These are phyloP conservation scores for Drosophila chauvacae DNA, from an alignment of 1,140 invertebrate species.

Conservation along the genomic window DNA sequence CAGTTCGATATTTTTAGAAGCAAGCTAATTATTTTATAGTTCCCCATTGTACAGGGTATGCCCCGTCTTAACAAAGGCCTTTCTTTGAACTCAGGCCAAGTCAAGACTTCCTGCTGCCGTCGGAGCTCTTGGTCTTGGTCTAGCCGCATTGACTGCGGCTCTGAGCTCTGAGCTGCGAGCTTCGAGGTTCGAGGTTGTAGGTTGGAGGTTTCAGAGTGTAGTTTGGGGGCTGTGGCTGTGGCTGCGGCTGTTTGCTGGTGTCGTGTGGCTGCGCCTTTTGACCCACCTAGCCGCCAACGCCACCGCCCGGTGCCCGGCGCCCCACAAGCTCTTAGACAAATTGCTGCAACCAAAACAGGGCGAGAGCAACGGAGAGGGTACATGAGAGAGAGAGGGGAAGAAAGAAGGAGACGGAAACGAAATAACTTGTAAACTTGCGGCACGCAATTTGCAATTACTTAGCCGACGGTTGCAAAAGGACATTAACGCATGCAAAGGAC, in stretches of 20 bases:
- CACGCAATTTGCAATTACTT: constrained; percentile 80
- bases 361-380: constrained; percentile 2
- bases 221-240: constrained; percentile 46
- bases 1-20: neutral
- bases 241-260: constrained; percentile 52
- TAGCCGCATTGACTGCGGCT: constrained; percentile 45
- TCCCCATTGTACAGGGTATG: constrained; percentile 1
- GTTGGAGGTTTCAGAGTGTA: constrained; percentile 4
- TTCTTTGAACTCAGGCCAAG: neutral
- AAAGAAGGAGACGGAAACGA: constrained; percentile 13
- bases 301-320: constrained; percentile 13
- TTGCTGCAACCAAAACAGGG: constrained; percentile 58
- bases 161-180: constrained; percentile 8
- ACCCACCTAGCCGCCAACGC: constrained; percentile 58
- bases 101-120: constrained; percentile 31
- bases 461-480: constrained; percentile 43
- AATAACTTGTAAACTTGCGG: constrained; percentile 63
- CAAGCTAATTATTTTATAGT: too few species aligned
- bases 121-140: constrained; percentile 47
- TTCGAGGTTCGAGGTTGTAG: constrained; percentile 5
- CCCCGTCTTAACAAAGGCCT: too few species aligned
- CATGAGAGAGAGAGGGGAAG: neutral
- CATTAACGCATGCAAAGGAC: constrained; percentile 49
- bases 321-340: constrained; percentile 75
- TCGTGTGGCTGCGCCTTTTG: constrained; percentile 73